Percentiles rank a stretch among this genome's conserved stretches.
These are phyloP conservation scores for Tetheella fluctuosa DNA, from an alignment of 2,888 invertebrate species.

Conservation along the genomic window DNA sequence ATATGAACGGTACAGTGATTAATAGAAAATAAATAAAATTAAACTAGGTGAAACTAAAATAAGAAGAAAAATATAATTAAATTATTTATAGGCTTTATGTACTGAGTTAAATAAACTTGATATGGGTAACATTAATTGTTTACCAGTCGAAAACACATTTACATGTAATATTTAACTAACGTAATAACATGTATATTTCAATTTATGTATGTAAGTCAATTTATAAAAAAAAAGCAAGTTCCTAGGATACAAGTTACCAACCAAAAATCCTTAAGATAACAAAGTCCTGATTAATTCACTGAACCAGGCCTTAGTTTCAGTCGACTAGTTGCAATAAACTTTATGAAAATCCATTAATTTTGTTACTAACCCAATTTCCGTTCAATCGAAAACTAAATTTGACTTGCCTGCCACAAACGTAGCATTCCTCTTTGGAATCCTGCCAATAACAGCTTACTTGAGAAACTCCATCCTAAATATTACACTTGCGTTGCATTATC, in stretches of 20 bases:
- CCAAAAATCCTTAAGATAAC: not conserved
- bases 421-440: conserved; percentile 1
- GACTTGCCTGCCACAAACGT: not conserved
- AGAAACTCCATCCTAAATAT: conserved; percentile 30
- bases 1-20: not conserved
- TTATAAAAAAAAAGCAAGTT: no score
- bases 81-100: no score
- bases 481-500: conserved; percentile 95
- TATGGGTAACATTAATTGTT: no score
- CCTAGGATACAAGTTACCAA: no score
- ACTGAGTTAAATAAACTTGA: no score
- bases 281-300: not conserved
- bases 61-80: no score
- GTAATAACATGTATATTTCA: no score
- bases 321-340: conserved; percentile 5
- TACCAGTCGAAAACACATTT: no score
- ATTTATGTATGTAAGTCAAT: no score
- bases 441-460: not conserved
- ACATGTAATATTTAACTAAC: no score
- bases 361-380: conserved; percentile 6
- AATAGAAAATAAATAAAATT: not conserved
- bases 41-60: not conserved
- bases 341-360: not conserved
- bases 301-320: not conserved
- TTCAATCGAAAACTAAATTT: conserved; percentile 2